Evolutionary conservation across 2,888 invertebrate species (phyloP), one percentile per base, ranked within the genome.

Genomic region (Liodrosophila aerea): DNA sequence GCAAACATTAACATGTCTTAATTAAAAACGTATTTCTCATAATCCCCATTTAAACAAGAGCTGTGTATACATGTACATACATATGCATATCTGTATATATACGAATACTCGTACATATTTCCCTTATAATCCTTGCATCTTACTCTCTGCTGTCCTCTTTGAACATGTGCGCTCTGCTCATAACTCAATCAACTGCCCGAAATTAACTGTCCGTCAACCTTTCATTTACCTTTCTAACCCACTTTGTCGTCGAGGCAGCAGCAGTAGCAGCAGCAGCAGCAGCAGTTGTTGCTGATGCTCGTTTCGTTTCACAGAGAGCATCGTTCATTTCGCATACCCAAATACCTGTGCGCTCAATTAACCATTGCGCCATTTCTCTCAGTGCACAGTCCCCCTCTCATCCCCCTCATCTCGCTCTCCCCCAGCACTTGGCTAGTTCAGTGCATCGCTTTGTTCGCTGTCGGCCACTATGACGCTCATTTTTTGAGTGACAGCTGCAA

Each of bases 401-500:
- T 33, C 27, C 37, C 16, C 9, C 15, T 1, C 7, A 11, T 9
- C 12, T 0, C n/a, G 0, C 18, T 8, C n/a, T 5, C 12, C 15
- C 0, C 9, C 4, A 30, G 2, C 57, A 46, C 59, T 71, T 64
- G 53, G 57, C 67, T 58, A 62, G 40, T 47, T 33, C 70, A 59
- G 27, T 73, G 64, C 64, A 63, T 34, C 69, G 69, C 57, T 73
- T 73, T 71, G 69, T 74, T 72, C 59, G 50, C 71, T 67, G 78
- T 67, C 77, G 75, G 61, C 59, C 47, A 64, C 40, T 73, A 74
- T 82, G 64, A 77, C 71, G 67, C 72, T 82, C 75, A 84, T 64
- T 82, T n/a, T 85, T 78, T 81, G 80, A 81, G 81, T 85, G 80
- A 85, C 80, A 85, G 80, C 84, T 81, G 80, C 80, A 83, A 81